Evolutionary conservation across 2,797 vertebrate species (phyloP).

Genomic region (Glyptemys insculpta): DNA sequence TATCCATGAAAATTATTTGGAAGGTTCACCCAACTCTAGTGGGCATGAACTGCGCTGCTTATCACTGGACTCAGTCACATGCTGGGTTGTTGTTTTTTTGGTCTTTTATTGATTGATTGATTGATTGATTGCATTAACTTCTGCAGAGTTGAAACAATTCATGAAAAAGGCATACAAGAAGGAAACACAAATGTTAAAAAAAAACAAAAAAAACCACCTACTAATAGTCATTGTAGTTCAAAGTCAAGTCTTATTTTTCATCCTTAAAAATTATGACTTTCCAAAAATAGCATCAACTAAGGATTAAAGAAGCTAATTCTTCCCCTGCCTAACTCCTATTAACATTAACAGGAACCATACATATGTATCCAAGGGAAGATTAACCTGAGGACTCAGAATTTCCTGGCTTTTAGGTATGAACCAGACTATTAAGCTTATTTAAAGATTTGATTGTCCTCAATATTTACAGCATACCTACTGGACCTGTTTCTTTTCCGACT

Average conservation of each 20-base stretch:
- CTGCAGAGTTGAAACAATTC: neutral
- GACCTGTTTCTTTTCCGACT: neutral
- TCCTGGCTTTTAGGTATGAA: neutral
- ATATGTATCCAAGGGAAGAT: neutral
- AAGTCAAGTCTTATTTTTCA: neutral
- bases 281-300: neutral
- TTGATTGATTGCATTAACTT: too few relatives aligned
- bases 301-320: neutral
- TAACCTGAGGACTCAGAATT: neutral
- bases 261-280: neutral
- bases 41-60: neutral
- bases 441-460: neutral
- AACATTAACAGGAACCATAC: neutral
- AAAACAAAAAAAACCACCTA: rapidly evolving
- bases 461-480: neutral
- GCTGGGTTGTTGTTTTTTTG: neutral
- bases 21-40: neutral
- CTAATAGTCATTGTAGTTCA: neutral
- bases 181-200: neutral
- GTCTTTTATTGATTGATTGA: too few relatives aligned
- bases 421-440: neutral
- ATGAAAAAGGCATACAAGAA: neutral
- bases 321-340: neutral
- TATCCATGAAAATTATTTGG: neutral
- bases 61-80: neutral